Evolutionary conservation across 2,797 vertebrate genomes (phyloP).

Genomic region (Chrysocyon brachyurus): DNA sequence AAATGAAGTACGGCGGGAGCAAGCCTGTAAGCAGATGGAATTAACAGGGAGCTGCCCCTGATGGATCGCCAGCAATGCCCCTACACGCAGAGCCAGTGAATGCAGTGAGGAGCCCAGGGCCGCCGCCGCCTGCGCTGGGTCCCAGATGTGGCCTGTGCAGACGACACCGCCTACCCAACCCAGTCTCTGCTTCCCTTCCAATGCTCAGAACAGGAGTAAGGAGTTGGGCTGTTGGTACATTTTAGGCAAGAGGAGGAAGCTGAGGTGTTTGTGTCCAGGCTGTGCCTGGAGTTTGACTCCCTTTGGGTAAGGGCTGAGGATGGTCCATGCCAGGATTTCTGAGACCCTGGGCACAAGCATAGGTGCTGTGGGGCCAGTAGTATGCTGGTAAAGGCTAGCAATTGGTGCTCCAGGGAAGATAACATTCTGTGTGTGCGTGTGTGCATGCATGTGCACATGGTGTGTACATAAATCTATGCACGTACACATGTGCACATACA

Average conservation of each 20-base stretch:
- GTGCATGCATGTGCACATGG: fast-evolving
- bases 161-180: fast-evolving
- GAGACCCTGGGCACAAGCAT: not conserved
- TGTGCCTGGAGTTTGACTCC: not conserved
- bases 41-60: not conserved
- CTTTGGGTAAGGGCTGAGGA: not conserved
- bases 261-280: not conserved
- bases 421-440: not conserved
- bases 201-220: fast-evolving
- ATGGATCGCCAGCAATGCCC: fast-evolving
- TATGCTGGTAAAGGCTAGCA: not conserved
- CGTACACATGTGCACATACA: no score
- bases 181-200: not conserved
- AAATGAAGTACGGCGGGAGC: not conserved
- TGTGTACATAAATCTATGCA: not conserved
- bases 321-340: not conserved
- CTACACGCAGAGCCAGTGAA: fast-evolving
- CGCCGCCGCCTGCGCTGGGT: fast-evolving
- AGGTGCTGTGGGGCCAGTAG: fast-evolving
- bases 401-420: not conserved
- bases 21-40: not conserved
- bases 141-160: fast-evolving
- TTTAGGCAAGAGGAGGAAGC: not conserved
- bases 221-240: not conserved
- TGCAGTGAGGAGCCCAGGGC: not conserved